These are phyloP conservation scores for Zhuqinia jingwanae DNA, from an alignment of 2,888 invertebrate species.

Conservation along the genomic window DNA sequence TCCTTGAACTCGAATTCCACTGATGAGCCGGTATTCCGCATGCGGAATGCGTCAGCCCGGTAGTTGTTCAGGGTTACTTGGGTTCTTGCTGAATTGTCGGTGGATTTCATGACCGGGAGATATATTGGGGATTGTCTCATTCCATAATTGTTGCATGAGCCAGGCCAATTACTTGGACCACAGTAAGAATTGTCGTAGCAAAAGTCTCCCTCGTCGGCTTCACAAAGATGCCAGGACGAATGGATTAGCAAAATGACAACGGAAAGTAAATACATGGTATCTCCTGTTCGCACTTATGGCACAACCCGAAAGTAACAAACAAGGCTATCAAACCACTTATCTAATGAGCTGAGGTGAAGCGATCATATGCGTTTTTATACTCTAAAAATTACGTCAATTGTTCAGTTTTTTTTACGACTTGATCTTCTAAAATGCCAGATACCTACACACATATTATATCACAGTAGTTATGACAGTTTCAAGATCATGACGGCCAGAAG, in stretches of 20 bases:
- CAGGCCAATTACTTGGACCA: conserved; percentile 57
- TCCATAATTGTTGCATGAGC: conserved; percentile 41
- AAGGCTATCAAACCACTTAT: too few relatives aligned
- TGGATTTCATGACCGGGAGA: conserved; percentile 7
- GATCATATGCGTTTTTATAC: too few relatives aligned
- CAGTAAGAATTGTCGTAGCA: conserved; percentile 63
- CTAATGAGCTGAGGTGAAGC: too few relatives aligned
- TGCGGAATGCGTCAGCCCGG: conserved; percentile 38
- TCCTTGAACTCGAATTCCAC: conserved; percentile 57
- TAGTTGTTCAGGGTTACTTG: conserved; percentile 40
- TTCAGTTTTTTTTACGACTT: too few relatives aligned
- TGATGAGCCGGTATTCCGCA: conserved; percentile 63
- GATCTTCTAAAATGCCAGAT: too few relatives aligned
- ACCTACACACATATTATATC: too few relatives aligned
- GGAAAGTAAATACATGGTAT: too few relatives aligned
- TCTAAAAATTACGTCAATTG: too few relatives aligned
- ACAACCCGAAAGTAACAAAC: too few relatives aligned
- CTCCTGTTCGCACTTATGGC: too few relatives aligned
- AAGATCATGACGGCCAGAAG: too few relatives aligned
- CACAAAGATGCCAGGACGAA: not conserved
- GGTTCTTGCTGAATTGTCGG: conserved; percentile 31
- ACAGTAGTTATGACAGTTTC: too few relatives aligned
- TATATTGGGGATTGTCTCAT: conserved; percentile 52
- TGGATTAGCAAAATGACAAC: not conserved
- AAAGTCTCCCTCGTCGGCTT: conserved; percentile 45